Evolutionary conservation across 2,797 vertebrate species (phyloP).

Genomic region (Masticophis lateralis): DNA sequence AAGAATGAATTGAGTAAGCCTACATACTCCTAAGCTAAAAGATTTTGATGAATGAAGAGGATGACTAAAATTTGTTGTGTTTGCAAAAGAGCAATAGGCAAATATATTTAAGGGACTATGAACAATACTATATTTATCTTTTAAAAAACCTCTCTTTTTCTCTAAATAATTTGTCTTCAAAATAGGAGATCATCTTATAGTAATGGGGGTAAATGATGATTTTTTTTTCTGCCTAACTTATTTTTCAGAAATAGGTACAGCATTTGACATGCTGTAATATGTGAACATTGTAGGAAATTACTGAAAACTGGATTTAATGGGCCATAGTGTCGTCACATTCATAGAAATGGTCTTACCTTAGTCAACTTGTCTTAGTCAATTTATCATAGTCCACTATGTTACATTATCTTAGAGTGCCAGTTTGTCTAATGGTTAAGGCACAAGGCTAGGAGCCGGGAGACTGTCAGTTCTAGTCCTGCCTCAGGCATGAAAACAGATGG

Average conservation of each 20-base stretch:
- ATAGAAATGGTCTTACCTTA: too few relatives aligned
- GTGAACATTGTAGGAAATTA: not conserved
- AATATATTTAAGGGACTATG: not conserved
- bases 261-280: not conserved
- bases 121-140: not conserved
- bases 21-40: not conserved
- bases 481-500: too few relatives aligned
- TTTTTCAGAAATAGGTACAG: not conserved
- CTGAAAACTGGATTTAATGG: not conserved
- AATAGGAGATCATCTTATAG: not conserved
- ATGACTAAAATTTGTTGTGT: not conserved
- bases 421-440: too few relatives aligned
- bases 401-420: not conserved
- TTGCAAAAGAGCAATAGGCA: not conserved
- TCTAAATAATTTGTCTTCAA: not conserved
- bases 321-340: not conserved
- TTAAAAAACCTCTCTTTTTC: not conserved
- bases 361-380: not conserved
- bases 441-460: too few relatives aligned
- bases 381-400: not conserved
- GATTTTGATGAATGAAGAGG: not conserved
- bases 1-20: not conserved
- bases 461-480: too few relatives aligned
- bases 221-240: not conserved
- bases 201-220: not conserved